Evolutionary conservation across 2,888 invertebrate species (phyloP).

Genomic region (Callinectes sapidus): DNA sequence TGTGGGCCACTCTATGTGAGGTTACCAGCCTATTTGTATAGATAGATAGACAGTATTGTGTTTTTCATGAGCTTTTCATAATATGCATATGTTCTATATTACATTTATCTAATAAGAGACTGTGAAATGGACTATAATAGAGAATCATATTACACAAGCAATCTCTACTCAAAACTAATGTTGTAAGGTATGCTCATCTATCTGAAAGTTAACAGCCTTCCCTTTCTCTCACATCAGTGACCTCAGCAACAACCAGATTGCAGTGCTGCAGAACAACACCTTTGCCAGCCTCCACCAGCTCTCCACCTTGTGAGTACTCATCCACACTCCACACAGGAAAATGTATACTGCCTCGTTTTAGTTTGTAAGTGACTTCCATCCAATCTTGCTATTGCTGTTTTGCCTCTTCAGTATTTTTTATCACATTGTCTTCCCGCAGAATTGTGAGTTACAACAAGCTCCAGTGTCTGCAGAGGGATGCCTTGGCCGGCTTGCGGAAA

Average conservation of each 20-base stretch:
- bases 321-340: neutral
- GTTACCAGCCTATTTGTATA: too few species aligned
- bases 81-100: too few species aligned
- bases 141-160: too few species aligned
- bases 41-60: too few species aligned
- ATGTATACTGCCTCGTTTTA: neutral
- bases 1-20: too few species aligned
- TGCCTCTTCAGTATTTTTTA: neutral
- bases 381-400: neutral
- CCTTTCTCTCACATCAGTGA: constrained; percentile 91
- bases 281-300: constrained; percentile 93
- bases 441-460: constrained; percentile 97
- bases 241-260: constrained; percentile 95
- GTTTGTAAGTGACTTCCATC: too few species aligned
- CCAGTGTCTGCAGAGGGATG: constrained; percentile 92
- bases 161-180: too few species aligned
- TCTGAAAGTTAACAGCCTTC: constrained; percentile 76
- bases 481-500: constrained; percentile 90
- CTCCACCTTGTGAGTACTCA: constrained; percentile 83
- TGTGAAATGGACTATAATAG: too few species aligned
- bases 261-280: constrained; percentile 91
- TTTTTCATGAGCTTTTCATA: too few species aligned
- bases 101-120: too few species aligned
- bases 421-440: constrained; percentile 40
- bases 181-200: too few species aligned